phyloP scores from a whole-genome alignment of 2,888 invertebrate genomes.

The Coelopa pilipes region DNA sequence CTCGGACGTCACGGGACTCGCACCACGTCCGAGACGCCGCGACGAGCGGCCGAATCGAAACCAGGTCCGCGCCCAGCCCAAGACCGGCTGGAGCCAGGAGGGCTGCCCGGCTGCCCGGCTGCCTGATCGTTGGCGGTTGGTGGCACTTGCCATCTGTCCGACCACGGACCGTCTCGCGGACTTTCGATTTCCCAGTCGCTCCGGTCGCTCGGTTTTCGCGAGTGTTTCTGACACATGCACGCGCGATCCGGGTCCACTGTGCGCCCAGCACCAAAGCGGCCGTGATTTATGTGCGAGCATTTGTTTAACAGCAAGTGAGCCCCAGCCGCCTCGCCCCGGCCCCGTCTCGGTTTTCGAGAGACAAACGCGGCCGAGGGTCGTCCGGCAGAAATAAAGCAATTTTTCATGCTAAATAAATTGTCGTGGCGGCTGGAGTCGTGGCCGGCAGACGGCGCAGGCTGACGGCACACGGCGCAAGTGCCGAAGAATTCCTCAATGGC shows the following conservation, averaged over 20 bases:
- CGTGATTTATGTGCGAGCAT: constrained; percentile 12
- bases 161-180: too few species aligned
- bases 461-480: too few species aligned
- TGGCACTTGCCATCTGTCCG: neutral
- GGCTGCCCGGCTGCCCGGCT: neutral
- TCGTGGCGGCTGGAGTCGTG: neutral
- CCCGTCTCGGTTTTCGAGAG: neutral
- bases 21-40: neutral
- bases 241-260: neutral
- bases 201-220: too few species aligned
- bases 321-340: neutral
- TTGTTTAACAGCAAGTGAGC: constrained; percentile 22
- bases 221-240: neutral
- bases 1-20: constrained; percentile 26
- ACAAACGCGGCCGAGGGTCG: neutral
- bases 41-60: constrained; percentile 1
- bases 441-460: neutral
- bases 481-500: too few species aligned
- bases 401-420: constrained; percentile 15
- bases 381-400: constrained; percentile 5
- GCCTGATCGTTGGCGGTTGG: neutral
- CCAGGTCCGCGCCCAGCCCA: neutral
- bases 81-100: neutral
- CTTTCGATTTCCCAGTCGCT: too few species aligned
- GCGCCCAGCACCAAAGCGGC: neutral